A percentile compares a stretch with the other conserved stretches of the same genome.
Evolutionary conservation across 2,888 invertebrate species (phyloP).

Genomic region (Argyresthia goedartella): DNA sequence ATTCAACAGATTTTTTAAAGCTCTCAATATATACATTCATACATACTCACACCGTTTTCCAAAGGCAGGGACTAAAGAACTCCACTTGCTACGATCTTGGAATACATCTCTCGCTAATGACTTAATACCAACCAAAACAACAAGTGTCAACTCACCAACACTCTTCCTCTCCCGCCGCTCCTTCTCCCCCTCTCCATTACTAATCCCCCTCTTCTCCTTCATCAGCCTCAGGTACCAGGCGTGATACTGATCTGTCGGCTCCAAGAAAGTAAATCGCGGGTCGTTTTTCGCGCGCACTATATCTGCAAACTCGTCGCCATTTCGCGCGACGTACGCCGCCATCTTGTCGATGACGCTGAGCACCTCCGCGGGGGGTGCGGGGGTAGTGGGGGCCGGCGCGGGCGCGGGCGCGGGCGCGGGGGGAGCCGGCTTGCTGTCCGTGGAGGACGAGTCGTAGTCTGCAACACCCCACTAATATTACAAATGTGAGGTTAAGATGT

Average conservation of each 20-base stretch:
- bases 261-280: conserved; percentile 88
- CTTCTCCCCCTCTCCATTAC: conserved; percentile 20
- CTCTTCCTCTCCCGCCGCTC: conserved; percentile 1
- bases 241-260: conserved; percentile 81
- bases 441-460: conserved; percentile 8
- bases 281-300: conserved; percentile 88
- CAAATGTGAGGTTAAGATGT: too few relatives aligned
- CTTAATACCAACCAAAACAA: too few relatives aligned
- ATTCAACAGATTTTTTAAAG: too few relatives aligned
- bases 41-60: too few relatives aligned
- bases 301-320: conserved; percentile 93
- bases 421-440: conserved; percentile 12
- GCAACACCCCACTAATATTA: too few relatives aligned
- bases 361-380: conserved; percentile 83
- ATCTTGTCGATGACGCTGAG: conserved; percentile 95
- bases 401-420: not conserved
- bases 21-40: too few relatives aligned
- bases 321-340: conserved; percentile 95
- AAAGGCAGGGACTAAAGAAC: too few relatives aligned
- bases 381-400: not conserved
- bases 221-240: conserved; percentile 79
- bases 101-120: too few relatives aligned
- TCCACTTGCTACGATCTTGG: too few relatives aligned
- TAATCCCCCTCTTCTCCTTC: conserved; percentile 37
- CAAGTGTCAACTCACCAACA: not conserved